These are phyloP conservation scores for Drosophila punjabiensis DNA, from an alignment of 1,140 invertebrate genomes.

Conservation along the genomic window DNA sequence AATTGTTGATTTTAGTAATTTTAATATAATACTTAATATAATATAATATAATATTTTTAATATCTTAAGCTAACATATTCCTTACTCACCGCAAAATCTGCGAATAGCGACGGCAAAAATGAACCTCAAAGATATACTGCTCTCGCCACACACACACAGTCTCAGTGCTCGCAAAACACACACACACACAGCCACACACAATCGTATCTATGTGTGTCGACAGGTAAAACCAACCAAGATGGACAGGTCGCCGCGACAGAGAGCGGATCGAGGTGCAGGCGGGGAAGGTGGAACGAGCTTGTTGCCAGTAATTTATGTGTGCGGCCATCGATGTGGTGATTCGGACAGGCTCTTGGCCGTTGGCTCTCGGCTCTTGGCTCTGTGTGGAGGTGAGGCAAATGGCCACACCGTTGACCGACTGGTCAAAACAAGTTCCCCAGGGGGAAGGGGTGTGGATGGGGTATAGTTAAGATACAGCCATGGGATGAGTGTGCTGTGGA, in stretches of 20 bases:
- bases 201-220: conserved; percentile 59
- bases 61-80: background rate
- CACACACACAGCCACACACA: conserved; percentile 5
- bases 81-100: conserved; percentile 5
- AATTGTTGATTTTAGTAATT: too few relatives aligned
- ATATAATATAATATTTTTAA: background rate
- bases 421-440: conserved; percentile 75
- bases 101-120: conserved; percentile 68
- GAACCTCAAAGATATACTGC: too few relatives aligned
- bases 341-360: conserved; percentile 15
- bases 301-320: conserved; percentile 75
- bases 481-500: conserved; percentile 24
- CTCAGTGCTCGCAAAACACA: background rate
- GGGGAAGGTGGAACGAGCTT: conserved; percentile 29
- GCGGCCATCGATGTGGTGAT: conserved; percentile 63
- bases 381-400: conserved; percentile 49
- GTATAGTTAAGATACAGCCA: conserved; percentile 16
- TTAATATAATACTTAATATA: too few relatives aligned
- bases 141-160: conserved; percentile 6
- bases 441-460: background rate
- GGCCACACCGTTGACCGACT: conserved; percentile 67
- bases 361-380: conserved; percentile 22
- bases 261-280: background rate
- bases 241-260: conserved; percentile 40
- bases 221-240: conserved; percentile 66